A percentile compares a stretch with the other conserved stretches of the same genome.
Evolutionary conservation across 64 coral and sea anemone genomes (phyloP).

Genomic region (Porites australiensis): DNA sequence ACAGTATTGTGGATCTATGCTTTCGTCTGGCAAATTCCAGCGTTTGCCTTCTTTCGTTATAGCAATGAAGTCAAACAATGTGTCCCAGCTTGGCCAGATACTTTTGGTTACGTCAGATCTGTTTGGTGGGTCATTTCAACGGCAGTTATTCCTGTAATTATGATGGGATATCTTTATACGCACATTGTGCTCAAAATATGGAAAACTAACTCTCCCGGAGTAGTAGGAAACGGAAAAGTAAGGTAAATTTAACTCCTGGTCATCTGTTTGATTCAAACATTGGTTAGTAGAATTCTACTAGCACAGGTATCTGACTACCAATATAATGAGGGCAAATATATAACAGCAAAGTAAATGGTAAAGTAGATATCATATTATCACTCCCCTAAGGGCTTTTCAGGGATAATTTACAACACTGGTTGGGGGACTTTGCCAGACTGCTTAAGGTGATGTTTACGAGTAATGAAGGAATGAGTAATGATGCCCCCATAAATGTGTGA

Average conservation of each 20-base stretch:
- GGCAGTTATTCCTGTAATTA: constrained; percentile 43
- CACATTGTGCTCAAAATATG: constrained; percentile 40
- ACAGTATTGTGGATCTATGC: constrained; percentile 34
- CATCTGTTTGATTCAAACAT: too few species aligned
- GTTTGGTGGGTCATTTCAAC: constrained; percentile 52
- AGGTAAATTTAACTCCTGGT: background rate
- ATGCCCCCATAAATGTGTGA: too few species aligned
- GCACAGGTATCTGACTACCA: too few species aligned
- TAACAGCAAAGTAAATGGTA: too few species aligned
- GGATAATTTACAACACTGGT: too few species aligned
- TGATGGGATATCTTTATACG: constrained; percentile 57
- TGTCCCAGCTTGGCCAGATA: constrained; percentile 31
- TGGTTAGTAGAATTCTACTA: too few species aligned
- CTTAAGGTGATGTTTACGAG: too few species aligned
- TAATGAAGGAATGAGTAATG: too few species aligned
- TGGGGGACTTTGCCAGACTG: too few species aligned
- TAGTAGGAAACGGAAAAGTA: background rate
- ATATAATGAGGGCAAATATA: too few species aligned
- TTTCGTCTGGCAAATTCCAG: constrained; percentile 19
- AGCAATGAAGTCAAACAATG: constrained; percentile 6
- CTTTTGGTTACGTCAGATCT: constrained; percentile 11
- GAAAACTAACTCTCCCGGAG: background rate
- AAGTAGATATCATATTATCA: too few species aligned
- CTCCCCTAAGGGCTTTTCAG: too few species aligned
- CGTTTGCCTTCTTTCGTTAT: constrained; percentile 27